A percentile compares a stretch with the other conserved stretches of the same genome.
Conservation (phyloP, 2,888 invertebrate genomes). For the Leptopterna dolabrata region DNA sequence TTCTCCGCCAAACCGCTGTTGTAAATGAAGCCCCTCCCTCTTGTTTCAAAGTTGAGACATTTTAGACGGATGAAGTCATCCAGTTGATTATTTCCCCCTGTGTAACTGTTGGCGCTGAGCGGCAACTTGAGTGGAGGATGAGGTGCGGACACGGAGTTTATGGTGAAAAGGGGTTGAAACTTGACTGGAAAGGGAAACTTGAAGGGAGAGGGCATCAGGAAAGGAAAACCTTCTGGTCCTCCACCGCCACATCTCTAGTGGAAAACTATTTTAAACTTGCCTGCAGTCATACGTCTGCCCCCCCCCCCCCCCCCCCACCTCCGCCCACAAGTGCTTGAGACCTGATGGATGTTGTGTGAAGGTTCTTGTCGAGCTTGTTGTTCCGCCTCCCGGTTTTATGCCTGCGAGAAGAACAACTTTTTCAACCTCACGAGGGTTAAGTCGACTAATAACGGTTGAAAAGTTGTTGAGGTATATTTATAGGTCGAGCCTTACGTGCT, state of each 20-base stretch:
- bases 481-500: not conserved
- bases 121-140: not conserved
- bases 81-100: not conserved
- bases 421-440: not conserved
- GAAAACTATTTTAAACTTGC: not conserved
- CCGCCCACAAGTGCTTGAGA: not conserved
- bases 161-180: not conserved
- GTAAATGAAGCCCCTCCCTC: not conserved
- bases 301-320: not conserved
- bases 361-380: not conserved
- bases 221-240: not conserved
- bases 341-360: conserved; percentile 2
- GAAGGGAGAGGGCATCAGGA: not conserved
- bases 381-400: not conserved
- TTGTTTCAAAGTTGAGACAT: not conserved
- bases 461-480: not conserved
- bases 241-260: not conserved
- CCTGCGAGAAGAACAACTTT: not conserved
- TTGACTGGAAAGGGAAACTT: not conserved
- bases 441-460: not conserved
- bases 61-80: not conserved
- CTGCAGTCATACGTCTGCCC: not conserved
- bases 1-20: not conserved
- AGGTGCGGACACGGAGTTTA: not conserved
- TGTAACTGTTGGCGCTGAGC: not conserved